Evolutionary conservation across 2,797 vertebrate genomes (phyloP), one percentile per base, ranked within the genome.

Genomic region (Hapalemur alaotrensis): DNA sequence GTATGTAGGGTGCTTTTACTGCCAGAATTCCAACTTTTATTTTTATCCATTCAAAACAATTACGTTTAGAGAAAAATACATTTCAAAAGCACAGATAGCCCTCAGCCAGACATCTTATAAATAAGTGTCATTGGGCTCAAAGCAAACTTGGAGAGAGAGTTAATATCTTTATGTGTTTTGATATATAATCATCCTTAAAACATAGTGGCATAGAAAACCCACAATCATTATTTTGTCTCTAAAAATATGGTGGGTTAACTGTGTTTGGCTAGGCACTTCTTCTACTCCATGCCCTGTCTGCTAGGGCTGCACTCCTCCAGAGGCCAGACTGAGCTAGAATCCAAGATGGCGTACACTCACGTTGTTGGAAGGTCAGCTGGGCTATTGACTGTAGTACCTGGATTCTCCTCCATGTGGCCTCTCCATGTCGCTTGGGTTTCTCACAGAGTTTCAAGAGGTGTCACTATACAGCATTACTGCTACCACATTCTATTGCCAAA

Each of bases 31-130:
- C 54, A 83, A 65, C 8, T 72, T 67, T 78, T 20, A 95, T 70
- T 95, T 92, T 90, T 89, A 91, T 6, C 48, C n/a, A 69, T 52
- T 92, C 35, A 70, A 86, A 93, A 63, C n/a, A 79, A 67, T 78
- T 94, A 89, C 32, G 94, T 63, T 91, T 70, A 46, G 20, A 92
- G 25, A 78, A 95, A 86, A 69, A 93, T 65, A 23, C 7, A 63
- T 38, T 93, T 85, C 4, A 72, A 84, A 96, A 95, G 46, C 2
- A 72, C 28, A 65, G 41, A 25, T 81, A 94, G 52, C 7, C 22
- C 15, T 22, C 67, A 93, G 5, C n/a, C 43, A 89, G 41, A 43
- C 46, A 41, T 46, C 25, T 82, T 92, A 38, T 30, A 94, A 67
- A 57, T 76, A 63, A 2, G 8, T 79, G 5, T 23, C 46, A 78